Base-by-base conservation (phyloP, 1,140 invertebrate species). In the Drosophila bocqueti region DNA sequence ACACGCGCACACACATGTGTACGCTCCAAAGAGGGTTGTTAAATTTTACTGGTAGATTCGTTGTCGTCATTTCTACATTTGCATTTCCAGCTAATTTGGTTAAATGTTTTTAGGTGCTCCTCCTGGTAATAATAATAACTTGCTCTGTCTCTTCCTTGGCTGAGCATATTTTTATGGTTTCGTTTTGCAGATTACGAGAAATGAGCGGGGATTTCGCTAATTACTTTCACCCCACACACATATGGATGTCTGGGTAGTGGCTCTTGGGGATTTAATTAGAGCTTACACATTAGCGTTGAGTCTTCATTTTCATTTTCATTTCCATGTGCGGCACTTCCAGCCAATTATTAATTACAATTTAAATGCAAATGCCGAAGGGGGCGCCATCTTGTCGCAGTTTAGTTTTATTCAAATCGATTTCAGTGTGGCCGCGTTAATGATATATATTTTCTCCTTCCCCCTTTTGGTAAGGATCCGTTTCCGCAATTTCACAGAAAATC, bases 41-140 rank as follows among this genome's bases (percentile, higher is more conserved):
- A 84, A 89, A 87, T 84, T 59, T 84, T 59, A 83, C 84, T 87
- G 84, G 84, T 68, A 58, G 78, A 83, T 78, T 50, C 76, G 83
- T 71, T 74, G 87, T 82, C 74, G 80, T 91, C 83, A 91, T 87
- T 84, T 91, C 84, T 89, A 91, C 87, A 91, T 91, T 91, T 91
- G 87, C 83, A 91, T 91, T 82, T 79, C 57, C 71, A 91, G 87
- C 83, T 91, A 91, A 91, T 91, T 91, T 91, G 83, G 69, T 91
- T 82, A 87, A 89, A 89, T 89, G 85, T 85, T 90, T 89, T 89
- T 89, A 89, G 85, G 85, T 90, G 83, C 82, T 69, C 7, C 54
- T 21, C 43, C 43, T 24, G 75, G 85, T 52, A 90, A 90, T 90
- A 87, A 87, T 87, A 87, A 87, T 87, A 89, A 87, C 84, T 83